Conservation (phyloP, 2,888 invertebrate species). For the Zygogramma bicolorata region DNA sequence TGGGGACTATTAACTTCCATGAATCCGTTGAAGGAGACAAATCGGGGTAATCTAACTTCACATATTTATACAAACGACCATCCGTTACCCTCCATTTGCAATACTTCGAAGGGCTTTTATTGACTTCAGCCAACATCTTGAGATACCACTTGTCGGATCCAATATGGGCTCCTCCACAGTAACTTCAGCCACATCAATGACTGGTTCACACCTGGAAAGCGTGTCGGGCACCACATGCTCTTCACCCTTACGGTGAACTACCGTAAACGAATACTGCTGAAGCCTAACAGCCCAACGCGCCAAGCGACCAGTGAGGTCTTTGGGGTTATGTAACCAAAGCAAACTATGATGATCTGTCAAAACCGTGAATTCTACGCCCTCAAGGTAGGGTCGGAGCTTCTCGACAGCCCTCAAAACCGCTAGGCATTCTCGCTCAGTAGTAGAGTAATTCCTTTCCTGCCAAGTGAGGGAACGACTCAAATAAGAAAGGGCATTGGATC, state of each 20-base stretch:
- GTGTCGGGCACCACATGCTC: slow-evolving; percentile 32
- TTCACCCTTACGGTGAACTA: too few relatives aligned
- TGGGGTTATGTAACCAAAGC: slow-evolving; percentile 26
- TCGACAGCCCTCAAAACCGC: slow-evolving; percentile 33
- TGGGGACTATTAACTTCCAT: slow-evolving; percentile 7
- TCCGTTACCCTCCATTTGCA: background rate
- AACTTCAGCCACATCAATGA: background rate
- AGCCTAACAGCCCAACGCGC: too few relatives aligned
- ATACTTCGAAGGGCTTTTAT: background rate
- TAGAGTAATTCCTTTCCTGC: too few relatives aligned
- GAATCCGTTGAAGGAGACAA: too few relatives aligned
- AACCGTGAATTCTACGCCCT: slow-evolving; percentile 35
- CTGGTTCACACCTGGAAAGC: slow-evolving; percentile 7
- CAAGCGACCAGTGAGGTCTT: too few relatives aligned
- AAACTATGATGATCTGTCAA: slow-evolving; percentile 40
- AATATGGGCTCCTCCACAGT: background rate
- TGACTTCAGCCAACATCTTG: background rate
- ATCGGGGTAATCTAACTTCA: background rate
- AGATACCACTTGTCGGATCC: background rate
- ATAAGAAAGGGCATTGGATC: too few relatives aligned
- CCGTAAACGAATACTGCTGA: too few relatives aligned
- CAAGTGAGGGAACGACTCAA: too few relatives aligned
- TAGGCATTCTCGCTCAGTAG: too few relatives aligned
- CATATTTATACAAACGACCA: background rate
- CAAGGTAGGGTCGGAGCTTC: too few relatives aligned